Evolutionary conservation across 2,888 invertebrate species (phyloP).

Genomic region (Steinernema scapterisci): DNA sequence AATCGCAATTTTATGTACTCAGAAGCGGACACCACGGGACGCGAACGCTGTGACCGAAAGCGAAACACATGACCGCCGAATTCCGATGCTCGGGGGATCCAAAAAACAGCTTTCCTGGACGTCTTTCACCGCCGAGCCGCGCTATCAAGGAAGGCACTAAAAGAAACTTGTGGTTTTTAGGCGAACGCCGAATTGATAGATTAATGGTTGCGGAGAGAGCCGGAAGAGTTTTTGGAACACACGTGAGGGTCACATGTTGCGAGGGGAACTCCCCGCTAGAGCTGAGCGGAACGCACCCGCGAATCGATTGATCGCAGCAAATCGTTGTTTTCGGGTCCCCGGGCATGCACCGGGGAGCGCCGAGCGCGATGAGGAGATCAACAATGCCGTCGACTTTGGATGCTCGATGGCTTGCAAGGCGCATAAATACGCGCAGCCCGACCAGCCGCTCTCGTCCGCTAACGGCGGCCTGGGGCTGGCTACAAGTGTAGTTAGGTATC

Average conservation of each 20-base stretch:
- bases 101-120: slow-evolving; percentile 4
- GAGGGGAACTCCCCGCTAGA: not conserved
- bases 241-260: not conserved
- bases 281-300: not conserved
- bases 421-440: slow-evolving; percentile 24
- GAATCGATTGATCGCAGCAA: not conserved
- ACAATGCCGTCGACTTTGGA: slow-evolving; percentile 27
- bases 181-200: not conserved
- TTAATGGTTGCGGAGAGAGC: no score
- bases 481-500: no score
- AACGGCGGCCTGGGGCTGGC: not conserved
- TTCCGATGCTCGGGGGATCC: not conserved
- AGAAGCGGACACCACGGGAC: not conserved
- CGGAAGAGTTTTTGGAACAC: not conserved
- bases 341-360: not conserved
- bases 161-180: not conserved
- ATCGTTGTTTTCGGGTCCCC: not conserved
- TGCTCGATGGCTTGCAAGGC: slow-evolving; percentile 19
- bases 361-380: no score
- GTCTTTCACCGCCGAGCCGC: no score
- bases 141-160: not conserved
- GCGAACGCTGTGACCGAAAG: slow-evolving; percentile 7
- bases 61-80: slow-evolving; percentile 27
- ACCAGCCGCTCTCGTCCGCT: slow-evolving; percentile 5
- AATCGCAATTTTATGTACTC: slow-evolving; percentile 11